phyloP scores from a whole-genome alignment of 1,140 invertebrate species.

The Sinella curviseta region DNA sequence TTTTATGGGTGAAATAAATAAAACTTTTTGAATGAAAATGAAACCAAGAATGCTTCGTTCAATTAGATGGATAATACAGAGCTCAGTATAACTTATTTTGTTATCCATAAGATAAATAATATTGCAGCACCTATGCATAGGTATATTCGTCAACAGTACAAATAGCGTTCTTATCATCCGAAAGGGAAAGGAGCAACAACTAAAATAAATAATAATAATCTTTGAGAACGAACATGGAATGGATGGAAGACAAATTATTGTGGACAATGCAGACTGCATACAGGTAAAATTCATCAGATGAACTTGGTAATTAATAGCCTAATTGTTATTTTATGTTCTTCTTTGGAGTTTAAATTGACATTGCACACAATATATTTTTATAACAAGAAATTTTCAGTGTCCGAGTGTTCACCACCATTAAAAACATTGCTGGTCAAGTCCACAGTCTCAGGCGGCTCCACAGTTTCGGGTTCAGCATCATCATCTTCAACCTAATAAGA shows the following conservation, averaged over 20 bases:
- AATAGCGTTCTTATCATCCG: neutral
- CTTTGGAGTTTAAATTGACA: neutral
- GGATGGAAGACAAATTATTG: slow-evolving; percentile 7
- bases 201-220: neutral
- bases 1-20: slow-evolving; percentile 22
- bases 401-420: slow-evolving; percentile 10
- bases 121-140: too few species aligned
- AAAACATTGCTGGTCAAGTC: neutral
- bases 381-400: slow-evolving; percentile 4
- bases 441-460: neutral
- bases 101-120: too few species aligned
- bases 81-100: too few species aligned
- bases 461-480: neutral
- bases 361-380: neutral
- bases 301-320: neutral
- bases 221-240: neutral
- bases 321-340: neutral
- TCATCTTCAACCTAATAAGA: neutral
- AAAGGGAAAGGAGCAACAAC: neutral
- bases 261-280: too few species aligned
- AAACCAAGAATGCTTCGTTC: too few species aligned
- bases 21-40: neutral
- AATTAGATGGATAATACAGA: too few species aligned
- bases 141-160: neutral
- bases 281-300: too few species aligned